Conservation (phyloP, 1,140 invertebrate species). For the Drosophila teissieri region DNA sequence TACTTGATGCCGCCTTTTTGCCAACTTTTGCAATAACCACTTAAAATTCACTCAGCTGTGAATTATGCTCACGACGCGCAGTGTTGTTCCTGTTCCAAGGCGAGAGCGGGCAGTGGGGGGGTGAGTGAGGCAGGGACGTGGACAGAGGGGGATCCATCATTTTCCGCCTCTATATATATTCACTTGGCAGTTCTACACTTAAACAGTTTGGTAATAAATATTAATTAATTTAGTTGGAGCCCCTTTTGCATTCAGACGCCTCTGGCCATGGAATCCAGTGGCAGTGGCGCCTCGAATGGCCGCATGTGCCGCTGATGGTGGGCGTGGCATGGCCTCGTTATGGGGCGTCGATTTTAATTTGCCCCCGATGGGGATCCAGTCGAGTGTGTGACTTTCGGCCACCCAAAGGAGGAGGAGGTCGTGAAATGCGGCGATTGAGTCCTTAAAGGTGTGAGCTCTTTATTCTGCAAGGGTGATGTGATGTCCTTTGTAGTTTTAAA, state of each 20-base stretch:
- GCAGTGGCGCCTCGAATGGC: slow-evolving; percentile 59
- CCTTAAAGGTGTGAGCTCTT: slow-evolving; percentile 18
- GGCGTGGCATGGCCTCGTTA: slow-evolving; percentile 56
- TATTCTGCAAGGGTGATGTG: neutral
- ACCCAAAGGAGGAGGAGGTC: slow-evolving; percentile 14
- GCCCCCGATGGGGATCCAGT: slow-evolving; percentile 27
- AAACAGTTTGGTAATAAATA: too few species aligned
- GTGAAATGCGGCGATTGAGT: slow-evolving; percentile 12
- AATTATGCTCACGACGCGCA: slow-evolving; percentile 76
- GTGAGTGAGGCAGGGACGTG: neutral
- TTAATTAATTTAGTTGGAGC: too few species aligned
- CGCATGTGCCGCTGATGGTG: slow-evolving; percentile 59
- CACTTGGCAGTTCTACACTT: too few species aligned
- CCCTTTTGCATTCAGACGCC: neutral
- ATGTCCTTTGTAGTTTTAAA: neutral
- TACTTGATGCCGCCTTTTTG: slow-evolving; percentile 56
- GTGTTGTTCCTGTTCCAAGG: slow-evolving; percentile 73
- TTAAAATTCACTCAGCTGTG: slow-evolving; percentile 83
- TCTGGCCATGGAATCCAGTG: slow-evolving; percentile 2
- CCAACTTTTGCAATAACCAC: slow-evolving; percentile 82
- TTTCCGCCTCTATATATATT: neutral
- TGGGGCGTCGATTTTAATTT: slow-evolving; percentile 68
- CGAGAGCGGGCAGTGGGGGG: slow-evolving; percentile 6
- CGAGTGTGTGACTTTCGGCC: slow-evolving; percentile 47
- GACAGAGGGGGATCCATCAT: neutral